phyloP scores from a whole-genome alignment of 2,888 invertebrate species.

The Drosophila neoperkinsi region DNA sequence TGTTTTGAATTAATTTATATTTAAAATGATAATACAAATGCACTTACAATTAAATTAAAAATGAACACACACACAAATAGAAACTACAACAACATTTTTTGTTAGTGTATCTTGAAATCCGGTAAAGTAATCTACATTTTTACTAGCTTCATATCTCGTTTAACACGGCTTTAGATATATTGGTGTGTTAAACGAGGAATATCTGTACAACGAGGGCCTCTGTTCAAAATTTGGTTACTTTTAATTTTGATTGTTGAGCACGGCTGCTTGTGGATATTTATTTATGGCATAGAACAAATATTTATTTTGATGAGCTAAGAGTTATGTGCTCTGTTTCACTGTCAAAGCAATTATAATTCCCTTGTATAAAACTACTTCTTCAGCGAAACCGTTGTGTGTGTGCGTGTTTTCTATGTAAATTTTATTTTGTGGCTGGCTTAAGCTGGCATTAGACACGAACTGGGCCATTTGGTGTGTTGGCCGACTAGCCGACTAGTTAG shows the following conservation, averaged over 20 bases:
- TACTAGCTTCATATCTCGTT: not conserved
- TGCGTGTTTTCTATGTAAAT: not conserved
- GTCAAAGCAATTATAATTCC: not conserved
- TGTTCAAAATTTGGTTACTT: not conserved
- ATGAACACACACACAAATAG: not conserved
- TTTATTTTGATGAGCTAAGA: not conserved
- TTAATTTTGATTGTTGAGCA: not conserved
- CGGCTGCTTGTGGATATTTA: not conserved
- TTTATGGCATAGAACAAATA: not conserved
- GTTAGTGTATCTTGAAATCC: no score
- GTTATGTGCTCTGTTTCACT: not conserved
- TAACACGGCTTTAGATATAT: not conserved
- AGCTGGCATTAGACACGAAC: conserved; percentile 46
- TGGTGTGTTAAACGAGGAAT: not conserved
- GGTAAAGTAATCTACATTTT: not conserved
- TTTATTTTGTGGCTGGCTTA: conserved; percentile 9
- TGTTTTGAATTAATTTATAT: not conserved
- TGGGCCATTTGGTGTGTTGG: conserved; percentile 49
- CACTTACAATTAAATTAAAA: not conserved
- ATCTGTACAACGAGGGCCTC: not conserved
- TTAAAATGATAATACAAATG: not conserved
- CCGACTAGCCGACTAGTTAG: conserved; percentile 21
- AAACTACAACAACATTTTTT: not conserved
- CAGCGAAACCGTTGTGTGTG: not conserved
- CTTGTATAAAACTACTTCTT: not conserved